Percentiles rank a stretch among this genome's conserved stretches.
Evolutionary conservation across 2,888 invertebrate genomes (phyloP).

Genomic region (Trissonchulus sp.): DNA sequence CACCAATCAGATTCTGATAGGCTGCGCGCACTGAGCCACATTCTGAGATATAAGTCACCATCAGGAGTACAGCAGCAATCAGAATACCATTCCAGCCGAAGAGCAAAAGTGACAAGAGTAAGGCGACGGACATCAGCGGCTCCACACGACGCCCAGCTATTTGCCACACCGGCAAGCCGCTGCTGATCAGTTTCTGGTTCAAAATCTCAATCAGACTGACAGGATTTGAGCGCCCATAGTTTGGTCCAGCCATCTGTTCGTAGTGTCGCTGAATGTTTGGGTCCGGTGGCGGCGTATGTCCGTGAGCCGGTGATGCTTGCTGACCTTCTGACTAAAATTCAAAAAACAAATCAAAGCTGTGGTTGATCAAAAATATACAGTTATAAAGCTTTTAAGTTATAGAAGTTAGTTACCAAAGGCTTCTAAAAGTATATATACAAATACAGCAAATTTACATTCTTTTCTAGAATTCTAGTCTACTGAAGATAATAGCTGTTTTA

Average conservation of each 20-base stretch:
- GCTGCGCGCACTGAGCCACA: conserved; percentile 1
- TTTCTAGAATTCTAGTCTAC: no score
- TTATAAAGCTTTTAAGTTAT: no score
- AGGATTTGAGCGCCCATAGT: conserved; percentile 13
- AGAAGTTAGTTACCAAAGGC: no score
- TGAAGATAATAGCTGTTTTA: no score
- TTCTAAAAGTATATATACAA: no score
- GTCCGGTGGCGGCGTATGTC: no score
- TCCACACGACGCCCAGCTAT: conserved; percentile 18
- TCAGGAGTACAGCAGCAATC: background rate
- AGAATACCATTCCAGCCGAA: conserved; percentile 23
- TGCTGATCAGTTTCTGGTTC: background rate
- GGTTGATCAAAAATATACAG: no score
- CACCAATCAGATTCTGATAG: conserved; percentile 21
- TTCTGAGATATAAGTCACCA: background rate
- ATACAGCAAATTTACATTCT: no score
- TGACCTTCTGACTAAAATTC: no score
- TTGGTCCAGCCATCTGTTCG: conserved; percentile 3
- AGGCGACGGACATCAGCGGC: background rate
- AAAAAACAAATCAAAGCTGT: no score
- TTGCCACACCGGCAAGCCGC: conserved; percentile 7
- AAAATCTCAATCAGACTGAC: background rate
- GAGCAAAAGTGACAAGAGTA: conserved; percentile 3
- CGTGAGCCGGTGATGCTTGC: no score
- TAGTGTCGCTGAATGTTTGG: background rate